Evolutionary conservation across 2,113 vertebrate genomes (phyloP).

Genomic region (Tamias sibiricus): DNA sequence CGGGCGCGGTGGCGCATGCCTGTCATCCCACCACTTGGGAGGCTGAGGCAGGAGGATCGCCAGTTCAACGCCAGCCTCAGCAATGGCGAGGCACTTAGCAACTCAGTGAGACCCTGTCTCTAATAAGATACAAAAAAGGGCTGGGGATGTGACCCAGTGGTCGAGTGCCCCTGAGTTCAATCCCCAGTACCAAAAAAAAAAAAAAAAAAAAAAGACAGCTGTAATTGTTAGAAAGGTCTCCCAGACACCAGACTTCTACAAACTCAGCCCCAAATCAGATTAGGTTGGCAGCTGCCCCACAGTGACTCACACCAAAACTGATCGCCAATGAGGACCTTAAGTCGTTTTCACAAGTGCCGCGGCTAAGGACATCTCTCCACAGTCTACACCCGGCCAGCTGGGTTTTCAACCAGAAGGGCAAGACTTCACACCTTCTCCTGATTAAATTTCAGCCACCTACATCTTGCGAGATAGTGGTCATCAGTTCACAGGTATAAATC

Average conservation of each 20-base stretch:
- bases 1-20: no score
- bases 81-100: no score
- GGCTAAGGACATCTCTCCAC: not conserved
- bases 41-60: no score
- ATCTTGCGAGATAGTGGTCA: not conserved
- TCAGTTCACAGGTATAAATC: not conserved
- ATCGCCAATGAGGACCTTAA: not conserved
- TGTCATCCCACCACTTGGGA: no score
- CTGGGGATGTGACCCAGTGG: no score
- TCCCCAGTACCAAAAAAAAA: no score
- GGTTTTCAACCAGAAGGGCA: not conserved
- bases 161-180: no score
- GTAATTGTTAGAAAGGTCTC: constrained; percentile 54
- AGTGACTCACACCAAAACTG: constrained; percentile 53
- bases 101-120: no score
- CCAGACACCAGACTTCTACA: constrained; percentile 49
- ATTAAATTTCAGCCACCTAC: constrained; percentile 43
- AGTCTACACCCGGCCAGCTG: not conserved
- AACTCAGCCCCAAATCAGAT: constrained; percentile 49
- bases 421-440: not conserved
- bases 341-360: constrained; percentile 12
- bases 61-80: no score
- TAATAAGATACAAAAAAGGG: no score
- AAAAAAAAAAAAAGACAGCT: no score
- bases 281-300: constrained; percentile 46